Evolutionary conservation across 2,113 vertebrate genomes (phyloP), one percentile per base, ranked within the genome.

Genomic region (Neodon shergylaensis): DNA sequence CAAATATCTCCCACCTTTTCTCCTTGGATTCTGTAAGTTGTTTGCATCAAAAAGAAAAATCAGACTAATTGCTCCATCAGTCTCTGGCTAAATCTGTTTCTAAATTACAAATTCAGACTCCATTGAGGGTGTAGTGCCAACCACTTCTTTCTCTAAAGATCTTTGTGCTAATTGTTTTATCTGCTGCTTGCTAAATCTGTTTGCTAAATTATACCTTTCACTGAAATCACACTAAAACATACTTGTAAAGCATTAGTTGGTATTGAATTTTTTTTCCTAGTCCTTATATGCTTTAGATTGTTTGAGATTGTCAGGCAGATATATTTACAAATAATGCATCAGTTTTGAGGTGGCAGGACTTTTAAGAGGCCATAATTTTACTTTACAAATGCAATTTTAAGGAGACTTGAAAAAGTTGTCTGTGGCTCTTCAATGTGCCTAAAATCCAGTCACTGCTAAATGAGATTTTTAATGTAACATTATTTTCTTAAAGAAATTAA

Each of bases 151-250:
- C 94, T 97, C 88, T 97, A 98, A 98, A 96, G 95, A 98, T 97
- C 95, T 98, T 97, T 97, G 95, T 91, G 94, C 96, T 98, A 98
- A 98, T 98, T 98, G 97, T 98, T 98, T 98, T 98, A 98, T 98
- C 97, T 98, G 90, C 88, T 95, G 84, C 97, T 98, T 97, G 95
- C 98, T 98, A 98, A 98, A 98, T 98, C 84, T 98, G 90, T 97
- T 98, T 97, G 94, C 96, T 98, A 98, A 98, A 98, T 98, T 98
- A 98, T 97, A 98, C 91, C 96, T 98, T 98, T 97, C 96, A 85
- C 33, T 98, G 97, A 98, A 97, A 94, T 97, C 98, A 95, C 73
- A 97, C 86, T 95, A 97, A 97, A 98, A 97, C 76, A 95, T 98
- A 98, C 92, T 98, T 95, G 97, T 97, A 91, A 98, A 98, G 85